Conservation (phyloP, 1,140 invertebrate genomes). For the Eueides isabella region DNA sequence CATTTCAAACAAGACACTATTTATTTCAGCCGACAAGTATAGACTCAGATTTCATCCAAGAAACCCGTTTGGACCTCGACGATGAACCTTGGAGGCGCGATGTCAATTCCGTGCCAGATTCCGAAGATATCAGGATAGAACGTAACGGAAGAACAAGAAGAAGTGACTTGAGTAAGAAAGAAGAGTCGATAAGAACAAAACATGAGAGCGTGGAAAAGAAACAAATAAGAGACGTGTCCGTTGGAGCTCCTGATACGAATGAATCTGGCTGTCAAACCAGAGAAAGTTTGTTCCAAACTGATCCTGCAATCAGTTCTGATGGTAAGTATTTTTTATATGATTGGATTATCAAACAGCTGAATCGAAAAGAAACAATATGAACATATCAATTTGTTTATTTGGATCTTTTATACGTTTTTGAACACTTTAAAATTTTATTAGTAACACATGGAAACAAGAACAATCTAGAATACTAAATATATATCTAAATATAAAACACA, state of each 20-base stretch:
- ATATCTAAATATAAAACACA: no score
- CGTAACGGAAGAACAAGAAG: constrained; percentile 66
- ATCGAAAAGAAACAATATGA: no score
- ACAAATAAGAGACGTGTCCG: constrained; percentile 70
- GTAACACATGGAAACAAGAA: no score
- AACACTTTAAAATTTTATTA: no score
- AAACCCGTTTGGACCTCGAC: constrained; percentile 72
- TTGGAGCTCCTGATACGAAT: constrained; percentile 85
- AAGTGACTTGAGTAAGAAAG: constrained; percentile 68
- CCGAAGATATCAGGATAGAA: constrained; percentile 64
- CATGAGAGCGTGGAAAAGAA: constrained; percentile 63
- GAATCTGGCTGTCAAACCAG: constrained; percentile 91
- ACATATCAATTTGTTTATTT: no score
- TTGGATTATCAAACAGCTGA: no score
- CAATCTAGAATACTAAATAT: no score
- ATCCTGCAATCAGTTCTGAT: constrained; percentile 68
- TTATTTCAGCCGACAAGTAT: constrained; percentile 63
- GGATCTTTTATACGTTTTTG: no score
- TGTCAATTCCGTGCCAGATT: constrained; percentile 58
- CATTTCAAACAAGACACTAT: background rate
- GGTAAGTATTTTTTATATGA: constrained; percentile 51
- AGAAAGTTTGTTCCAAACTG: constrained; percentile 87
- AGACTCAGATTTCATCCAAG: constrained; percentile 71
- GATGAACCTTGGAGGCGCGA: constrained; percentile 79
- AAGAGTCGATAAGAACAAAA: constrained; percentile 65